phyloP scores from a whole-genome alignment of 2,888 invertebrate species.

The Steinernema hermaphroditum region DNA sequence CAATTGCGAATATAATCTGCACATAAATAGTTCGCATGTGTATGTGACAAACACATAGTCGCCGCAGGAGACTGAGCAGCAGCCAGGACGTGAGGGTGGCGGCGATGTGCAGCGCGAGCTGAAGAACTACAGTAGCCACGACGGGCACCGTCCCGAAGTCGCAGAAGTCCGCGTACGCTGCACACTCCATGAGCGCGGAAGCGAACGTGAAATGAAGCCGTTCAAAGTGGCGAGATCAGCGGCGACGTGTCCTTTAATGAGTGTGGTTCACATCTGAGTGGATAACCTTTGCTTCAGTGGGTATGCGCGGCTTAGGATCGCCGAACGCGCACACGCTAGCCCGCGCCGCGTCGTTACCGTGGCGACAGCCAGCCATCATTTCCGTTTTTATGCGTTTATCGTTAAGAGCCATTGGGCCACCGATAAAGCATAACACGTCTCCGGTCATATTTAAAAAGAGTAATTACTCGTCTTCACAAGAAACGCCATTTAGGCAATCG shows the following conservation, averaged over 20 bases:
- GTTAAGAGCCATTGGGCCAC: not conserved
- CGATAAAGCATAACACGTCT: not conserved
- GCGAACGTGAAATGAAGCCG: conserved; percentile 1
- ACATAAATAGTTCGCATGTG: conserved; percentile 8
- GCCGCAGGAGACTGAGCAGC: not conserved
- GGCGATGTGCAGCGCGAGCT: not conserved
- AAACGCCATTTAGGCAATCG: no score
- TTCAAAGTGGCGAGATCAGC: not conserved
- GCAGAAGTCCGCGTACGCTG: not conserved
- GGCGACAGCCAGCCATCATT: conserved; percentile 1
- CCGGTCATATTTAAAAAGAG: no score
- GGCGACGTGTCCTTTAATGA: not conserved
- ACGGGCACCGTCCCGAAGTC: not conserved
- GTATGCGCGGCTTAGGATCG: not conserved
- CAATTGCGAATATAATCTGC: not conserved
- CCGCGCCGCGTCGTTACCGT: not conserved
- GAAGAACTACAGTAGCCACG: not conserved
- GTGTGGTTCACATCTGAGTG: conserved; percentile 13
- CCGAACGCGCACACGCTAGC: not conserved
- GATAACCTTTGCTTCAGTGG: conserved; percentile 17
- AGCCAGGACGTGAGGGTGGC: not conserved
- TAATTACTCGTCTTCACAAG: no score
- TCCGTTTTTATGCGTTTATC: conserved; percentile 11
- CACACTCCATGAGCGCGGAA: not conserved
- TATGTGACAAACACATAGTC: not conserved